Evolutionary conservation across 2,113 vertebrate genomes (phyloP).

Genomic region (Lophius piscatorius): DNA sequence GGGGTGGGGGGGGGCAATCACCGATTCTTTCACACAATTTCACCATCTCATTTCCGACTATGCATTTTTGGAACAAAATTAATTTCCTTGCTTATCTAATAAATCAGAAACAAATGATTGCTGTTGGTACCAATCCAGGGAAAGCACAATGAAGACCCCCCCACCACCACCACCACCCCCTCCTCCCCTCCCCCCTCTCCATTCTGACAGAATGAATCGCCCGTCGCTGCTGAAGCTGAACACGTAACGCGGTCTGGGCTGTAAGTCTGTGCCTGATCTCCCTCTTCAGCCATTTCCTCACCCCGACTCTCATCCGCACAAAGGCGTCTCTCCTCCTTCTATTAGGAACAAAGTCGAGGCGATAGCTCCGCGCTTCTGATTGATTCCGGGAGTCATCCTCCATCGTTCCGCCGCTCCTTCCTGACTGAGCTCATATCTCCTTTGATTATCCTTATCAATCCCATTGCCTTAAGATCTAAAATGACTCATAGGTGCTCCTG

Average conservation of each 20-base stretch:
- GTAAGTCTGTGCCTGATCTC: conserved; percentile 54
- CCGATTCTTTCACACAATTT: conserved; percentile 80
- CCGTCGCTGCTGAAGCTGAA: conserved; percentile 50
- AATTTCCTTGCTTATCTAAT: conserved; percentile 83
- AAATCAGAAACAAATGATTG: conserved; percentile 82
- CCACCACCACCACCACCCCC: too few species aligned
- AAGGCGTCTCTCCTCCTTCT: conserved; percentile 26
- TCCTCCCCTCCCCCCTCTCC: conserved; percentile 47
- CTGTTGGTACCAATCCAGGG: conserved; percentile 76
- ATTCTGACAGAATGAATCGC: conserved; percentile 58
- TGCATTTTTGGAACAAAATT: conserved; percentile 82
- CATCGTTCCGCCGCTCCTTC: conserved; percentile 20
- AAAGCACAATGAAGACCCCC: conserved; percentile 75
- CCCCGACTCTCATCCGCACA: conserved; percentile 35
- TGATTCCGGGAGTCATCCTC: conserved; percentile 18
- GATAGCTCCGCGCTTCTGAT: conserved; percentile 12
- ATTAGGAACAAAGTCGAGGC: conserved; percentile 36
- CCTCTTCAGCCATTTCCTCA: conserved; percentile 42
- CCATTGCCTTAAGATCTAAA: conserved; percentile 24
- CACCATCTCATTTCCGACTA: conserved; percentile 82
- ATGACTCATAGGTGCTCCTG: conserved; percentile 22
- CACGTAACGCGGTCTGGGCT: conserved; percentile 46
- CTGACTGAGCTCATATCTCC: conserved; percentile 18
- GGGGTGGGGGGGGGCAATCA: conserved; percentile 75
- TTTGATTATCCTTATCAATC: conserved; percentile 40